Percentiles rank a stretch among this genome's conserved stretches.
phyloP scores from a whole-genome alignment of 2,797 vertebrate species.

The Syngnathus acus region DNA sequence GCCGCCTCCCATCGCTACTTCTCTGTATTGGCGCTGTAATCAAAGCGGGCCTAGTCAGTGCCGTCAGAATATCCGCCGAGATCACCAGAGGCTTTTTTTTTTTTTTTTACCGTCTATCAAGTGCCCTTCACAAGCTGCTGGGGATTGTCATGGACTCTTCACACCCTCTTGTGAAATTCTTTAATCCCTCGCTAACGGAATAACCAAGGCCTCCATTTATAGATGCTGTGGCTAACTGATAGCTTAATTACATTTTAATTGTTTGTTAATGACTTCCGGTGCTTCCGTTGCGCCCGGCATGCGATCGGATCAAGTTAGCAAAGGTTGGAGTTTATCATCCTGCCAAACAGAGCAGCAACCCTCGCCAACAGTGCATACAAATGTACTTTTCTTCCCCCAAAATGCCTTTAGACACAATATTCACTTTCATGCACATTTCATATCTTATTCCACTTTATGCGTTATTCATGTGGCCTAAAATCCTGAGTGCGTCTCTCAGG shows the following conservation, averaged over 20 bases:
- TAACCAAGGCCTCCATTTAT: background rate
- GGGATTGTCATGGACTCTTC: background rate
- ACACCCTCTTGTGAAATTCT: background rate
- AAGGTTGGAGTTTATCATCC: background rate
- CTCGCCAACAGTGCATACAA: background rate
- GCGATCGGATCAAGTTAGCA: background rate
- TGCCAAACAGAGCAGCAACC: background rate
- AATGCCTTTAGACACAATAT: no score
- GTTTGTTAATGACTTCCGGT: background rate
- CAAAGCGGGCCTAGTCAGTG: background rate
- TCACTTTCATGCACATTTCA: slow-evolving; percentile 1
- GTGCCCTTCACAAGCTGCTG: slow-evolving; percentile 4
- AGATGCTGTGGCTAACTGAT: background rate
- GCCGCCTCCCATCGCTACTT: background rate
- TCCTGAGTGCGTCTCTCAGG: background rate
- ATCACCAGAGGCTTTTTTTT: background rate
- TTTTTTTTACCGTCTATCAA: background rate
- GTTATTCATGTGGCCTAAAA: slow-evolving; percentile 3
- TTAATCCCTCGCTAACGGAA: background rate
- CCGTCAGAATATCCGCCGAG: background rate
- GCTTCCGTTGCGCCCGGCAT: background rate
- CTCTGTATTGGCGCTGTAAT: background rate
- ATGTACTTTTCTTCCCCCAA: background rate
- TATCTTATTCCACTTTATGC: background rate
- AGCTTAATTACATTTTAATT: slow-evolving; percentile 2